These are phyloP conservation scores for Adineta ricciae DNA, from an alignment of 2,888 invertebrate genomes.

Conservation along the genomic window DNA sequence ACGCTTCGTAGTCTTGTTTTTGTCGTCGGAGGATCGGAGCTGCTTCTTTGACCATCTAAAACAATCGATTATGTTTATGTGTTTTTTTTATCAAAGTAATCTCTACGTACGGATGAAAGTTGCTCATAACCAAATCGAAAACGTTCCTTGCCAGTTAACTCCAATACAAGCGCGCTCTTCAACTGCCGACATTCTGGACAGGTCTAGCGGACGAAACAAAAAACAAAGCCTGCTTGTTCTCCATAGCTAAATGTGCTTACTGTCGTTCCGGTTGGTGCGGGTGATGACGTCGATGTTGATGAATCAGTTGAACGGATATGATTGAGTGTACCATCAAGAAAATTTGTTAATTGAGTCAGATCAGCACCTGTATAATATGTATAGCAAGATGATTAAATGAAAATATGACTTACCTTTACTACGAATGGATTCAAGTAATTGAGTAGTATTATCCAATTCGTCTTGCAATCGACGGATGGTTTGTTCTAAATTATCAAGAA, in stretches of 20 bases:
- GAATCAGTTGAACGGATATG: neutral
- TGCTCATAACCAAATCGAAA: neutral
- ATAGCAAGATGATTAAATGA: neutral
- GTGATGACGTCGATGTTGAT: neutral
- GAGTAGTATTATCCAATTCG: neutral
- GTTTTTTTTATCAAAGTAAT: no score
- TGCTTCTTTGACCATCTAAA: constrained; percentile 63
- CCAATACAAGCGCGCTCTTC: neutral
- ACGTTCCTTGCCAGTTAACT: neutral
- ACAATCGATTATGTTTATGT: neutral
- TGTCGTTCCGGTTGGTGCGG: neutral
- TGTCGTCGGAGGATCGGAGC: constrained; percentile 74
- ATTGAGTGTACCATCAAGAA: neutral
- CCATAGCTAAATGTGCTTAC: neutral
- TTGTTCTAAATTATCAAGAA: neutral
- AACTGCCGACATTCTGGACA: neutral
- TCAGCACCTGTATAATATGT: neutral
- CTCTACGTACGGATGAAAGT: neutral
- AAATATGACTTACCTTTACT: neutral
- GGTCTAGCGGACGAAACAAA: neutral
- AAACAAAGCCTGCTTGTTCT: no score
- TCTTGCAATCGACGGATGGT: neutral
- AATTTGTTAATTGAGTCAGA: neutral
- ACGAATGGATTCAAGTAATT: neutral
- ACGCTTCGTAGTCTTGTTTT: constrained; percentile 67